phyloP scores from a whole-genome alignment of 2,113 vertebrate genomes.

The Acrocephalus kingi region DNA sequence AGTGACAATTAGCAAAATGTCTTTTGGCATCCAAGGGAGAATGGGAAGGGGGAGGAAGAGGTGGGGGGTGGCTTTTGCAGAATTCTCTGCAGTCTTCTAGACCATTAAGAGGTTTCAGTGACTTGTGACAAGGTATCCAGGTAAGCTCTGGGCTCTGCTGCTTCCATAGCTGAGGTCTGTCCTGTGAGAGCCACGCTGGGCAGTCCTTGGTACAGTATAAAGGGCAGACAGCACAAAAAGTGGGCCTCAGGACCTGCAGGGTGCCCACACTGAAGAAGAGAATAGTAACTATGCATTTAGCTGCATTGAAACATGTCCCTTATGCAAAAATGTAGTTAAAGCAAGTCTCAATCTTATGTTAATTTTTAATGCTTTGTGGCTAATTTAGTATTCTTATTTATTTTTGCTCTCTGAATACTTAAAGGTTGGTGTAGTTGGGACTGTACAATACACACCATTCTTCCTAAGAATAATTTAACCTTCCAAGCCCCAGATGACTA shows the following conservation, averaged over 20 bases:
- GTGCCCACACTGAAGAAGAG: neutral
- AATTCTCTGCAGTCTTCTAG: neutral
- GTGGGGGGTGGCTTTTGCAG: neutral
- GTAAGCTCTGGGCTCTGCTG: neutral
- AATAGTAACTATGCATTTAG: neutral
- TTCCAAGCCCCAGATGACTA: neutral
- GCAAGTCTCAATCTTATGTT: neutral
- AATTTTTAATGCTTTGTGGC: conserved; percentile 11
- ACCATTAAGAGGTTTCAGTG: neutral
- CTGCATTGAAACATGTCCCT: neutral
- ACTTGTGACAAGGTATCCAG: neutral
- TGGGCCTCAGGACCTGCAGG: neutral
- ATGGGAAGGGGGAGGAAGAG: neutral
- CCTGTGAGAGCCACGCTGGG: fast-evolving
- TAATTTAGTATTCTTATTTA: conserved; percentile 13
- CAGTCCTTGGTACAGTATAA: neutral
- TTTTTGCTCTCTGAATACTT: conserved; percentile 18
- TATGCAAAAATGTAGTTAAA: neutral
- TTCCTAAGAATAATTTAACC: conserved; percentile 18
- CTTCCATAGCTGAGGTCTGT: neutral
- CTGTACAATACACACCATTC: neutral
- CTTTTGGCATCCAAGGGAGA: neutral
- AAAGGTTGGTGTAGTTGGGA: neutral
- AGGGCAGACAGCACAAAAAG: neutral
- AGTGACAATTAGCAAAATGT: conserved; percentile 50